Percentiles rank a stretch among this genome's conserved stretches.
Evolutionary conservation across 2,797 vertebrate species (phyloP).

Genomic region (Peromyscus eremicus): DNA sequence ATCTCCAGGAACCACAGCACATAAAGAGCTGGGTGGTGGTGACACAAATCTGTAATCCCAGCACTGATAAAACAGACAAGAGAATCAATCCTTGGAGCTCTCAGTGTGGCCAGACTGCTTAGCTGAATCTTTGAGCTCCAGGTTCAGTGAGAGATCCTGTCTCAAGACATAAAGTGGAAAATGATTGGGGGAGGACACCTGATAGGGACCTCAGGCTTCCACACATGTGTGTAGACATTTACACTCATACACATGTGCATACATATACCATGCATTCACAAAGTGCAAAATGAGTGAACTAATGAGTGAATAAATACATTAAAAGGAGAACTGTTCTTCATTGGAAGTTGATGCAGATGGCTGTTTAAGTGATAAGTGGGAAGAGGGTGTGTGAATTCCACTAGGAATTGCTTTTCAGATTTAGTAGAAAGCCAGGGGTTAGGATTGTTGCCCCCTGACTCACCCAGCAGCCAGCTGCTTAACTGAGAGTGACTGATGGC

Average conservation of each 20-base stretch:
- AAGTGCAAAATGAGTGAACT: background rate
- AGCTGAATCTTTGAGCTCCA: background rate
- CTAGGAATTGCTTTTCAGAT: constrained; percentile 64
- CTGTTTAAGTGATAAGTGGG: constrained; percentile 37
- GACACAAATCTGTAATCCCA: background rate
- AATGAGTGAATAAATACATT: background rate
- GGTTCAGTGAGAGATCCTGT: background rate
- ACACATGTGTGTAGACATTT: background rate
- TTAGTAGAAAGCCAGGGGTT: constrained; percentile 57
- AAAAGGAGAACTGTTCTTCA: constrained; percentile 65
- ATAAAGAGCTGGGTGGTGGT: background rate
- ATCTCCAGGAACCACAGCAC: background rate
- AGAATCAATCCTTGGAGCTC: background rate
- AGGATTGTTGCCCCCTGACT: constrained; percentile 69
- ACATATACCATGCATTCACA: background rate
- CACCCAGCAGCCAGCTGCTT: constrained; percentile 44
- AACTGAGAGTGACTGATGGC: constrained; percentile 42
- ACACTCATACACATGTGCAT: background rate
- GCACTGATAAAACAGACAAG: background rate
- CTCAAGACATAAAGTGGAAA: background rate
- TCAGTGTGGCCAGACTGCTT: background rate
- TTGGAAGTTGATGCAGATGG: constrained; percentile 58
- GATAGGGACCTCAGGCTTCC: background rate
- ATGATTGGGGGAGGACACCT: background rate
- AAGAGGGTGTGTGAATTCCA: constrained; percentile 57